Evolutionary conservation across 2,888 invertebrate species (phyloP).

Genomic region (Boloria selene): DNA sequence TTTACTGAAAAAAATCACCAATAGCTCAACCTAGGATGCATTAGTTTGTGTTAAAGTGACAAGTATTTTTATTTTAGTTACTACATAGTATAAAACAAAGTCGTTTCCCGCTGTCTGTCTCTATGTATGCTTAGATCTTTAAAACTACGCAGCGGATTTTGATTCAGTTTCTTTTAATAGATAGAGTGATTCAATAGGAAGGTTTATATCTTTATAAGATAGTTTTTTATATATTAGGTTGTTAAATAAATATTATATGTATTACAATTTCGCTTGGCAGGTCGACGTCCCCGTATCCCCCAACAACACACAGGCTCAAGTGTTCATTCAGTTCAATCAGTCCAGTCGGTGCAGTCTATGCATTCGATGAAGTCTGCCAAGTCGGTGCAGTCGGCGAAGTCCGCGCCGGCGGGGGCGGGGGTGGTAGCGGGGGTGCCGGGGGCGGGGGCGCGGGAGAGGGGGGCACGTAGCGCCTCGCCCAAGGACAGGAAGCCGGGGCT

Average conservation of each 20-base stretch:
- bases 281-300: conserved; percentile 61
- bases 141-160: too few relatives aligned
- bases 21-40: too few relatives aligned
- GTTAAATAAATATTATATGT: background rate
- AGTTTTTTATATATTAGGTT: too few relatives aligned
- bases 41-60: too few relatives aligned
- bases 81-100: too few relatives aligned
- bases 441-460: conserved; percentile 38
- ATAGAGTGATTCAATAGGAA: too few relatives aligned
- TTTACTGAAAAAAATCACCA: too few relatives aligned
- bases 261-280: conserved; percentile 39
- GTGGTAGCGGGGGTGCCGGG: conserved; percentile 33
- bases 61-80: too few relatives aligned
- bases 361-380: conserved; percentile 46
- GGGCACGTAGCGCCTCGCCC: conserved; percentile 64
- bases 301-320: conserved; percentile 77
- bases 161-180: too few relatives aligned
- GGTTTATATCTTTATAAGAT: too few relatives aligned
- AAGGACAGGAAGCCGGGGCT: conserved; percentile 76
- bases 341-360: conserved; percentile 47
- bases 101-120: too few relatives aligned
- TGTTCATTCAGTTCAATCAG: conserved; percentile 65
- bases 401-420: conserved; percentile 38
- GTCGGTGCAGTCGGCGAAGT: conserved; percentile 40
- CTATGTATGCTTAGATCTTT: too few relatives aligned